Base-by-base conservation (phyloP, 2,888 invertebrate species). In the Drosophila fulvimacula region DNA sequence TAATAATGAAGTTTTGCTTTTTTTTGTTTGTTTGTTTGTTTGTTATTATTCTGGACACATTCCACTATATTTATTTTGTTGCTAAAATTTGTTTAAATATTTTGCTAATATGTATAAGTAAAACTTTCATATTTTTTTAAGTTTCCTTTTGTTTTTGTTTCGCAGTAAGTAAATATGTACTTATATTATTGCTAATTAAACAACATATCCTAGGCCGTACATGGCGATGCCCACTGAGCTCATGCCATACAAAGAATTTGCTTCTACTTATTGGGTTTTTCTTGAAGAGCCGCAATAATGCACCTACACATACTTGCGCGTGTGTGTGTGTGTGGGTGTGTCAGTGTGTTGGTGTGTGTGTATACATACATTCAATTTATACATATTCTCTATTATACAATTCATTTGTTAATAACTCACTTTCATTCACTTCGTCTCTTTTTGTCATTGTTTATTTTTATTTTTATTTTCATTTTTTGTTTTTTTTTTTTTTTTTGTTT, bases 71-170 rank as follows among this genome's bases (percentile, higher is more conserved):
- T 72, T 77, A 58, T 70, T 72, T 75, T 64, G 58, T 72, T 82
- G 82, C 82, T 90, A 89, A 87, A 89, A 89, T 85, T 88, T 70
- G 49, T 78, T 87, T 85, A 89, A 82, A 82, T 88, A 89, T 89
- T 84, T 85, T 81, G 77, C 89, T 89, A 84, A 87, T 89, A 79
- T 88, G 73, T 88, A 86, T 86, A 86, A 88, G 89, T 87, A 85
- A 85, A 88, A 88, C 80, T 72, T 84, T 63, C 52, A 62, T 66
- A 57, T 56, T 58, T 72, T 57, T 73, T 64, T 73, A 53, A 21
- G 52, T 57, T 57, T 57, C 55, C 46, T 39, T 56, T 56, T 52
- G n/a, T 24, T 49, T 53, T 36, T 63, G 42, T 56, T 32, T 59
- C 41, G 52, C 46, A 61, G 57, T 61, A 72, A 72, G 77, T 77